Evolutionary conservation across 2,888 invertebrate species (phyloP).

Genomic region (Eristalis arbustorum): DNA sequence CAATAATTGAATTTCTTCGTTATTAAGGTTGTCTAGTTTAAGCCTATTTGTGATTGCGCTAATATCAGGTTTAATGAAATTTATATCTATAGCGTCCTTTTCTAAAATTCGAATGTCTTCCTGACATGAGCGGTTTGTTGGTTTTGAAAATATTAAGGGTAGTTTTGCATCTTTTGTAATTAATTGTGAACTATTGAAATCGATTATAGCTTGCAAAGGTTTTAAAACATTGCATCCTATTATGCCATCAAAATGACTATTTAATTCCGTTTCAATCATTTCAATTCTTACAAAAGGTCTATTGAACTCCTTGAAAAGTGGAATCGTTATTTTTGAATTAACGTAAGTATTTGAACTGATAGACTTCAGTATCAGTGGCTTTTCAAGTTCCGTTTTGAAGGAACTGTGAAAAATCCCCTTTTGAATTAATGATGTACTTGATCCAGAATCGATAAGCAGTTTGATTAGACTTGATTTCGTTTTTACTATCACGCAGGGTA

Average conservation of each 20-base stretch:
- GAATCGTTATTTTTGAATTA: no score
- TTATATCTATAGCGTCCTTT: no score
- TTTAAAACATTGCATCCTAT: not conserved
- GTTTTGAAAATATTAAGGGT: not conserved
- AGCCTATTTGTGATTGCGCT: no score
- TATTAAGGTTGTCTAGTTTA: no score
- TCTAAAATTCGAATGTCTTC: no score
- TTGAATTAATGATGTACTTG: not conserved
- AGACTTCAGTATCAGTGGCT: slow-evolving; percentile 2
- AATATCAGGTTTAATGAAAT: no score
- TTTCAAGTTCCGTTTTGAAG: no score
- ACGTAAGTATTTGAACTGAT: not conserved
- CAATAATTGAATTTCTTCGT: not conserved
- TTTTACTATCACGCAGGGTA: slow-evolving; percentile 17
- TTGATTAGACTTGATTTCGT: slow-evolving; percentile 1
- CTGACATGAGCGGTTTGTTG: not conserved
- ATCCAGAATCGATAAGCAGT: slow-evolving; percentile 12
- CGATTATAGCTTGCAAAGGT: not conserved
- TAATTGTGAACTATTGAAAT: not conserved
- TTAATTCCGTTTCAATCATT: no score
- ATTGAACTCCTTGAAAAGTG: no score
- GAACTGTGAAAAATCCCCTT: not conserved
- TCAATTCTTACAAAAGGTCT: no score
- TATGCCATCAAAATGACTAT: no score
- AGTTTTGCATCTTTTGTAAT: not conserved